A percentile compares a stretch with the other conserved stretches of the same genome.
Evolutionary conservation across 1,140 invertebrate species (phyloP).

Genomic region (Drosophila lowei): DNA sequence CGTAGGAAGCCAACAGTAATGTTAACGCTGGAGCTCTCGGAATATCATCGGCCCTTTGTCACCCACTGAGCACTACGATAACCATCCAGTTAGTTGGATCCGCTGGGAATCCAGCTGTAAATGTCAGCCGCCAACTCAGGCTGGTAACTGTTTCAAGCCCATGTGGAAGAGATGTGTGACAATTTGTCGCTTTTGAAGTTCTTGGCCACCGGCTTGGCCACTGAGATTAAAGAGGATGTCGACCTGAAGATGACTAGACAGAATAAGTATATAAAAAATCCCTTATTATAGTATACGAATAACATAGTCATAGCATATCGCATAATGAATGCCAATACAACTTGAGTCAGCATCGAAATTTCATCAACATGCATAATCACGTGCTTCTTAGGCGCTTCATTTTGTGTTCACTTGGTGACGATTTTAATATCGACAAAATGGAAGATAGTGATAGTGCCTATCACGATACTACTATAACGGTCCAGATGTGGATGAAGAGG

Average conservation of each 20-base stretch:
- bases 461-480: too few species aligned
- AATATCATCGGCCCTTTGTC: conserved; percentile 7
- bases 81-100: conserved; percentile 85
- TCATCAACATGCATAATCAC: too few species aligned
- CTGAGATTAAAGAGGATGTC: conserved; percentile 93
- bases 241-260: conserved; percentile 91
- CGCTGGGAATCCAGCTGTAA: conserved; percentile 81
- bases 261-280: conserved; percentile 90
- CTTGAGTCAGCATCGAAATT: too few species aligned
- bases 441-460: too few species aligned
- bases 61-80: too few species aligned
- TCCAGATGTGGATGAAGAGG: too few species aligned
- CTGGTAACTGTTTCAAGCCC: conserved; percentile 86
- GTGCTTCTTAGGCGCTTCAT: too few species aligned
- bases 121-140: conserved; percentile 72
- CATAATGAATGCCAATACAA: conserved; percentile 5
- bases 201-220: conserved; percentile 90
- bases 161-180: conserved; percentile 92
- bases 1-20: conserved; percentile 53
- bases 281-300: neutral
- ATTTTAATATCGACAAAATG: too few species aligned
- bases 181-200: conserved; percentile 91
- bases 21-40: conserved; percentile 39
- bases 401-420: too few species aligned
- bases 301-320: conserved; percentile 37